These are phyloP conservation scores for Isurus oxyrinchus DNA, from an alignment of 2,113 vertebrate species.

Conservation along the genomic window DNA sequence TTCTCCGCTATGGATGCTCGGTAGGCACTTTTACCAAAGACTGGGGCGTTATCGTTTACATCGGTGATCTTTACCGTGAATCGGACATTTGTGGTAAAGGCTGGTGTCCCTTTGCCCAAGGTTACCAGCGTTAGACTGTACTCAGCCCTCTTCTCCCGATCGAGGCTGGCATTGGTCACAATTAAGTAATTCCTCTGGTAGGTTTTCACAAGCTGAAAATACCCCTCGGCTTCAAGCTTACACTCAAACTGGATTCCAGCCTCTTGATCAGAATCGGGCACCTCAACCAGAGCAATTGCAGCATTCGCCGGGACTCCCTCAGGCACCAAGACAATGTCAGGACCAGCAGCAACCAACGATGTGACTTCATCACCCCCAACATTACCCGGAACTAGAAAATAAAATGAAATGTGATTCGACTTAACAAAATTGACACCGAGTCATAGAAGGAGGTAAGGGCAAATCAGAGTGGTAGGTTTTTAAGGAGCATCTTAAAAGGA, in stretches of 20 bases:
- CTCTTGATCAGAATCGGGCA: constrained; percentile 76
- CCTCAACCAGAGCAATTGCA: constrained; percentile 75
- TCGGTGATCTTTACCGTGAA: constrained; percentile 74
- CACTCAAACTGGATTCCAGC: constrained; percentile 68
- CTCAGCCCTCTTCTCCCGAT: constrained; percentile 69
- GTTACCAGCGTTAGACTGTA: constrained; percentile 74
- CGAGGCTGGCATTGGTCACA: constrained; percentile 68
- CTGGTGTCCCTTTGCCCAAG: constrained; percentile 64
- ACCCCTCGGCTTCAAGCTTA: constrained; percentile 60
- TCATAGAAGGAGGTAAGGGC: background rate
- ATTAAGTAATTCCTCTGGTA: constrained; percentile 74
- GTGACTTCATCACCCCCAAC: background rate
- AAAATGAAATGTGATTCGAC: background rate
- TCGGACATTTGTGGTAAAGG: constrained; percentile 59
- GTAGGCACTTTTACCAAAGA: constrained; percentile 65
- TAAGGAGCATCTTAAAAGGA: background rate
- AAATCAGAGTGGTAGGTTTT: background rate
- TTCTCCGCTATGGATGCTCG: constrained; percentile 68
- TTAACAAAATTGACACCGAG: background rate
- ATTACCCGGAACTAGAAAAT: constrained; percentile 59
- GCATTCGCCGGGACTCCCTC: constrained; percentile 72
- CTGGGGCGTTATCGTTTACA: constrained; percentile 72
- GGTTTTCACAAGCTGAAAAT: constrained; percentile 73
- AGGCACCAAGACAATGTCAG: constrained; percentile 56
- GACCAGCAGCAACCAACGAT: constrained; percentile 27